Evolutionary conservation across 2,888 invertebrate genomes (phyloP).

Genomic region (Pherbina coryleti): DNA sequence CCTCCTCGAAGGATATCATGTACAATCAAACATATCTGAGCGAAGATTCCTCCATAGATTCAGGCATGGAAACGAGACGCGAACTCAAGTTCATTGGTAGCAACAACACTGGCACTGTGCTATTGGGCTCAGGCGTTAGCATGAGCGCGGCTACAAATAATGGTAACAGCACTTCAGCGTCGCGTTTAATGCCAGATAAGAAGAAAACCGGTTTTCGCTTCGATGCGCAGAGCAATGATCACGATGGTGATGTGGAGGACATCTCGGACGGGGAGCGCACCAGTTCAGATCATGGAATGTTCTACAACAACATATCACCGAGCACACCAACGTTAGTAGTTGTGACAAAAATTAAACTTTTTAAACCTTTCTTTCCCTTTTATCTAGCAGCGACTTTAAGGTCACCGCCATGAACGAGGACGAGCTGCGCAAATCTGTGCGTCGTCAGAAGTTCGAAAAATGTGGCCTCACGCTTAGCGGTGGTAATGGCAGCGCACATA

Average conservation of each 20-base stretch:
- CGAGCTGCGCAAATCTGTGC: slow-evolving; percentile 82
- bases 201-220: slow-evolving; percentile 68
- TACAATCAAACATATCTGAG: slow-evolving; percentile 78
- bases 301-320: slow-evolving; percentile 75
- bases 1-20: slow-evolving; percentile 69
- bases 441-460: slow-evolving; percentile 77
- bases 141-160: not conserved
- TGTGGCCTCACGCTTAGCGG: slow-evolving; percentile 69
- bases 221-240: slow-evolving; percentile 79
- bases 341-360: too few relatives aligned
- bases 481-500: slow-evolving; percentile 69
- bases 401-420: slow-evolving; percentile 91
- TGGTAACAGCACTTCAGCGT: not conserved
- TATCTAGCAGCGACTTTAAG: slow-evolving; percentile 78
- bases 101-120: slow-evolving; percentile 61
- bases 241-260: slow-evolving; percentile 88
- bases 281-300: slow-evolving; percentile 81
- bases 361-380: slow-evolving; percentile 50
- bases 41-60: slow-evolving; percentile 84
- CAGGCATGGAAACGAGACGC: slow-evolving; percentile 73
- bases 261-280: slow-evolving; percentile 86
- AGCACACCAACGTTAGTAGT: slow-evolving; percentile 68
- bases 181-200: slow-evolving; percentile 63
- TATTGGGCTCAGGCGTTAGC: slow-evolving; percentile 44
- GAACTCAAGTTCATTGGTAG: slow-evolving; percentile 66